Evolutionary conservation across 2,888 invertebrate genomes (phyloP).

Genomic region (Scaptomyza reducta): DNA sequence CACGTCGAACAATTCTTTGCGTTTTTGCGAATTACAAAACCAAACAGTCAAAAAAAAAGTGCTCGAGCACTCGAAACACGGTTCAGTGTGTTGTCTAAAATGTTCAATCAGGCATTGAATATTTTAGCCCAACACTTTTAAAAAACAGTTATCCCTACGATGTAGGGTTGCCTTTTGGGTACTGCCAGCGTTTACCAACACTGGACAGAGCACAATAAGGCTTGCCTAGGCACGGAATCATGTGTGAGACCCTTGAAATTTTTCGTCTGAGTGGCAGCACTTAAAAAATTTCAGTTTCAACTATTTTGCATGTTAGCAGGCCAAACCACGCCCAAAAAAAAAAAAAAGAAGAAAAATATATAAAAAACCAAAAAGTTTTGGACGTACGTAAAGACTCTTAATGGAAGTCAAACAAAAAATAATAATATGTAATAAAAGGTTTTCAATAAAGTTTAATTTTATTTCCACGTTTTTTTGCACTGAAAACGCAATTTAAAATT

Average conservation of each 20-base stretch:
- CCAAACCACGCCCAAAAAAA: slow-evolving; percentile 72
- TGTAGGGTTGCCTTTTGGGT: slow-evolving; percentile 24
- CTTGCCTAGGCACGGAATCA: slow-evolving; percentile 79
- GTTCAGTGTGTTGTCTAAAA: slow-evolving; percentile 61
- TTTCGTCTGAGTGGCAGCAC: slow-evolving; percentile 18
- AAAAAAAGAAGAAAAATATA: too few relatives aligned
- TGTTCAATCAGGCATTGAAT: slow-evolving; percentile 66
- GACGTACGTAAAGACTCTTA: slow-evolving; percentile 84
- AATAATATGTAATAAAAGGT: slow-evolving; percentile 25
- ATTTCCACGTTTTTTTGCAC: slow-evolving; percentile 70
- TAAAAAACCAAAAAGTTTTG: slow-evolving; percentile 54
- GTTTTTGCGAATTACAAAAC: slow-evolving; percentile 84
- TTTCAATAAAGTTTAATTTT: slow-evolving; percentile 54
- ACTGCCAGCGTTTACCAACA: slow-evolving; percentile 25
- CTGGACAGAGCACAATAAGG: slow-evolving; percentile 32
- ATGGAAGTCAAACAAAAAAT: slow-evolving; percentile 77
- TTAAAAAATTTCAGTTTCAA: slow-evolving; percentile 76
- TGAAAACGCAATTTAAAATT: slow-evolving; percentile 49
- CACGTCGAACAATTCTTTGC: slow-evolving; percentile 82
- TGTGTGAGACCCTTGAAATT: slow-evolving; percentile 80
- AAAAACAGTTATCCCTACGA: slow-evolving; percentile 12
- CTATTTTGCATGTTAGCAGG: slow-evolving; percentile 83
- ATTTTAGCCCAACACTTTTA: slow-evolving; percentile 61
- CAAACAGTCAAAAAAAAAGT: slow-evolving; percentile 68
- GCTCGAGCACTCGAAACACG: slow-evolving; percentile 36